Conservation (phyloP, 2,113 vertebrate species). For the Pionites leucogaster region DNA sequence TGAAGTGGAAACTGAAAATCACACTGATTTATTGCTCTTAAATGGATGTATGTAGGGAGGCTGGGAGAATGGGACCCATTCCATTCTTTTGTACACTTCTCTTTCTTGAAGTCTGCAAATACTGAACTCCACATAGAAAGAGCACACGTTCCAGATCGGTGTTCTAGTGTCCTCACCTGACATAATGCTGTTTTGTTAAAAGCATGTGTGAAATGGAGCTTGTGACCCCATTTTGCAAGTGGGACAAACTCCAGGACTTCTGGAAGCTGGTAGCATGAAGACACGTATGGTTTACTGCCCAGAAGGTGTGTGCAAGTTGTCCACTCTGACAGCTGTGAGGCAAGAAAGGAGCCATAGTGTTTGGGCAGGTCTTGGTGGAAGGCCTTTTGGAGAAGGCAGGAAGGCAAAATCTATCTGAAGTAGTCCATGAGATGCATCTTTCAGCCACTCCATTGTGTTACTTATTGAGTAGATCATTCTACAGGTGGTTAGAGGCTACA, state of each 20-base stretch:
- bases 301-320: neutral
- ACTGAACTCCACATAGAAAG: neutral
- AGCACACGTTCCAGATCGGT: accelerated
- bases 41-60: neutral
- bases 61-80: neutral
- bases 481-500: accelerated
- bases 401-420: neutral
- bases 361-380: neutral
- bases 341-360: neutral
- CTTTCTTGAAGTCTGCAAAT: neutral
- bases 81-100: neutral
- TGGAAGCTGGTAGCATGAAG: neutral
- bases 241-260: neutral
- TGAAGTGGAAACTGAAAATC: neutral
- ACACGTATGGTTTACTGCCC: neutral
- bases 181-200: neutral
- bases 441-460: neutral
- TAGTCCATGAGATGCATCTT: neutral
- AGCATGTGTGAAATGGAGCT: neutral
- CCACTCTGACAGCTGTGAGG: neutral
- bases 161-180: neutral
- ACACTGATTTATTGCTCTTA: neutral
- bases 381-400: neutral
- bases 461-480: neutral
- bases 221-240: neutral